Conservation (phyloP, 2,113 vertebrate genomes). For the Macrotis lagotis region DNA sequence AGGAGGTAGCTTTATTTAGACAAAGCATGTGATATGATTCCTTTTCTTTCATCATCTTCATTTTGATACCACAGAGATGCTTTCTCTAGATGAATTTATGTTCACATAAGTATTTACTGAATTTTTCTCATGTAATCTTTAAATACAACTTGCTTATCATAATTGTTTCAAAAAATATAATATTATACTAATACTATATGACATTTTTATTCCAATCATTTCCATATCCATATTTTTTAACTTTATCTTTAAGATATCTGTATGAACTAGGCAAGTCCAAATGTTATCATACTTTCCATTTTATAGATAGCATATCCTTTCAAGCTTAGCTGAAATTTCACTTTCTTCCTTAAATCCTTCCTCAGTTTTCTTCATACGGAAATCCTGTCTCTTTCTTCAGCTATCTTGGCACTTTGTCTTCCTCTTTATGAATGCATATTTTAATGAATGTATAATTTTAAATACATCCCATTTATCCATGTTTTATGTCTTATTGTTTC, state of each 20-base stretch:
- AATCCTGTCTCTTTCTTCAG: not conserved
- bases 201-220: not conserved
- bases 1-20: constrained; percentile 64
- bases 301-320: not conserved
- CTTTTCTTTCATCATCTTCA: not conserved
- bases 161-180: not conserved
- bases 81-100: constrained; percentile 50
- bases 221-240: not conserved
- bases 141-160: rapidly evolving
- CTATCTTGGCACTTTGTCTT: not conserved
- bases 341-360: not conserved
- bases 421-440: not conserved
- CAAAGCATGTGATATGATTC: constrained; percentile 28
- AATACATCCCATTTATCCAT: not conserved
- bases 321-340: not conserved
- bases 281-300: not conserved
- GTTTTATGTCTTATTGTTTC: not conserved
- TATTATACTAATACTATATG: rapidly evolving
- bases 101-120: constrained; percentile 29
- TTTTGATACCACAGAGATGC: constrained; percentile 18
- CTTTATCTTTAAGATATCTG: not conserved
- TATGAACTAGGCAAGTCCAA: not conserved
- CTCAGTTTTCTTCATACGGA: not conserved
- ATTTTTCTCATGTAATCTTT: constrained; percentile 47
- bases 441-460: too few species aligned